These are phyloP conservation scores for Sparus aurata DNA, from an alignment of 2,797 vertebrate species.

Conservation along the genomic window DNA sequence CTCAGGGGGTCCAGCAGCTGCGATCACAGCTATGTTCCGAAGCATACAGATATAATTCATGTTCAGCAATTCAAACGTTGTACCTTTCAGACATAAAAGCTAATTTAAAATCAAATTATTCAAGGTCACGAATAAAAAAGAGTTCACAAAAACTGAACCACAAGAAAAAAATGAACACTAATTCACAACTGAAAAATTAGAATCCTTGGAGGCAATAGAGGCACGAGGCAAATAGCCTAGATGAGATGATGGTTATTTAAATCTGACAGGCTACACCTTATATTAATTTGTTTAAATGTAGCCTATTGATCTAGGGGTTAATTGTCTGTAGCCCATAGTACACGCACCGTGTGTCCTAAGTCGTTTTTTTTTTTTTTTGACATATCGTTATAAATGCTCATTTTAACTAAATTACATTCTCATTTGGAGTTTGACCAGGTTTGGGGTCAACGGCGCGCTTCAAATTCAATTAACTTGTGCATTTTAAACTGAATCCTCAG, in stretches of 20 bases:
- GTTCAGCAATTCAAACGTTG: neutral
- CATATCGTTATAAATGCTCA: neutral
- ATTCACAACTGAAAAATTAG: neutral
- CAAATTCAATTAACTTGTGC: neutral
- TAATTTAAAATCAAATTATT: neutral
- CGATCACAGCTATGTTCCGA: neutral
- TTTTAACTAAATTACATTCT: neutral
- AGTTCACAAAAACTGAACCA: too few species aligned
- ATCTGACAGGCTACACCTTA: neutral
- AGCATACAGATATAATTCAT: neutral
- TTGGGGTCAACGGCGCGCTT: neutral
- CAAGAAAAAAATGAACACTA: too few species aligned
- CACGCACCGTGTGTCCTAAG: too few species aligned
- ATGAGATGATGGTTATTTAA: neutral
- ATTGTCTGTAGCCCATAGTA: too few species aligned
- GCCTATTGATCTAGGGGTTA: too few species aligned
- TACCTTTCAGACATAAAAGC: neutral
- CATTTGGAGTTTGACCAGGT: neutral
- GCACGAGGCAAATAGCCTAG: neutral
- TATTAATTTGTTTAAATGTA: neutral
- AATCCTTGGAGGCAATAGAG: neutral
- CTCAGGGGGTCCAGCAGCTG: neutral
- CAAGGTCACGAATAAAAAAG: too few species aligned
- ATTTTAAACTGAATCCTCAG: neutral
- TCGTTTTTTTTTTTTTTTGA: too few species aligned